Base-by-base conservation (phyloP, 2,797 vertebrate species). In the Acestrorhynchus altus region DNA sequence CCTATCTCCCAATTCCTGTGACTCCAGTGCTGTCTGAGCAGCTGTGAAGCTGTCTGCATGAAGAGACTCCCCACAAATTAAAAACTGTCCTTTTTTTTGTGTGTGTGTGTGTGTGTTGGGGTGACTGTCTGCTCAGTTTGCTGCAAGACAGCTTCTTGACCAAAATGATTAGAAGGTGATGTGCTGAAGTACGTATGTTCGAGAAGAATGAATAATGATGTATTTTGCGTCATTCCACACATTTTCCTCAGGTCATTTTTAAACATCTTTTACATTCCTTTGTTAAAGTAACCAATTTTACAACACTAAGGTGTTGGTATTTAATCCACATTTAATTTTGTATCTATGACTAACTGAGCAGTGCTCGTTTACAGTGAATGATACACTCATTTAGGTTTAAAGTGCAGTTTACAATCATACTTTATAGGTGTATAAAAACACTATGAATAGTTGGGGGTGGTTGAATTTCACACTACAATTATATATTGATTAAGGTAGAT, bases 281-380 rank as follows among this genome's bases (percentile, higher is more conserved):
- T 18, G 4, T 39, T 72, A 56, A 67, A 61, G 24, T 22, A 42
- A 59, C 54, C 40, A 22, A 39, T 78, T 72, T 67, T 22, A 52
- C 40, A 60, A 56, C 46, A 59, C 15, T 57, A 74, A 26, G 11
- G 71, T 40, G 51, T 68, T 68, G 7, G 5, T 11, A 12, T 75
- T 26, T 42, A 68, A 51, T 28, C 35, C 57, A 18, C 56, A 28
- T 67, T 9, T 26, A 24, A 60, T 40, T 56, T 35, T 22, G 15
- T 28, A 8, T 20, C 5, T 26, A 26, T 46, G 28, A 8, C 31
- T 26, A 52, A 4, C n/a, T n/a, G 26, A 0, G 4, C 22, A 59
- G 35, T 56, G 47, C 40, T 68, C 26, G 81, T 80, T 80, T 83
- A 78, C 71, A 80, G 26, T 40, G 12, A 49, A 60, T 54, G 60